Base-by-base conservation (phyloP, 2,888 invertebrate genomes). In the Incurvaria masculella region DNA sequence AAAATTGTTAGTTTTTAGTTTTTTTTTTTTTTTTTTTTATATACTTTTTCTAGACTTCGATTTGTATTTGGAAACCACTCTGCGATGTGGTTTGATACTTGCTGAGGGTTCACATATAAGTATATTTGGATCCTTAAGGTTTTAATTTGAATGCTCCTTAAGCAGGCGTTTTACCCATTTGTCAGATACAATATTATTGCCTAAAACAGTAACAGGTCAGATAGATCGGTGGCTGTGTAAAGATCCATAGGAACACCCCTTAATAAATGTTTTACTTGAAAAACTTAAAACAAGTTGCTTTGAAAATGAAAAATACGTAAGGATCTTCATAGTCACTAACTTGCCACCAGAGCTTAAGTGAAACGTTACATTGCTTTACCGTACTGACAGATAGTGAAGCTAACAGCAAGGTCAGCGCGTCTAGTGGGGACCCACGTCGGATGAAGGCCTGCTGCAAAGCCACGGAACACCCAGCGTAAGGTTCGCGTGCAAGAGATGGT, bases 201-300 rank as follows among this genome's bases (percentile, higher is more conserved):
- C 44, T 10, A 43, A 16, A 19, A 53, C 26, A 51, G 16, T 2
- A 53, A 52, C 8, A 57, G 41, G 5, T 56, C 56, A 4, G 56
- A 55, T 8, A 53, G 48, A 39, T n/a, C n/a, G n/a, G n/a, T 51
- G 50, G 38, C 44, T 44, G 45, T 56, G 54, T 10, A 56, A 23
- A 19, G 50, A 51, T 16, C 53, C 49, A 41, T 54, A 57, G 14
- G 52, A 46, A 17, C 45, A 45, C 18, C 54, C 53, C 4, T 47
- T 46, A 11, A 49, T 46, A 49, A 51, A 54, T 50, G 50, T 23
- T 47, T n/a, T 23, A 11, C 43, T 48, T 38, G 53, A 42, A 49
- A 54, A 51, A 21, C 2, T 40, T 39, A 33, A 20, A 52, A 42
- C 23, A 23, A 5, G 10, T 23, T 5, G 5, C 10, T 23, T 23